These are phyloP conservation scores for Nyctereutes procyonoides DNA, from an alignment of 2,113 vertebrate species.

Conservation along the genomic window DNA sequence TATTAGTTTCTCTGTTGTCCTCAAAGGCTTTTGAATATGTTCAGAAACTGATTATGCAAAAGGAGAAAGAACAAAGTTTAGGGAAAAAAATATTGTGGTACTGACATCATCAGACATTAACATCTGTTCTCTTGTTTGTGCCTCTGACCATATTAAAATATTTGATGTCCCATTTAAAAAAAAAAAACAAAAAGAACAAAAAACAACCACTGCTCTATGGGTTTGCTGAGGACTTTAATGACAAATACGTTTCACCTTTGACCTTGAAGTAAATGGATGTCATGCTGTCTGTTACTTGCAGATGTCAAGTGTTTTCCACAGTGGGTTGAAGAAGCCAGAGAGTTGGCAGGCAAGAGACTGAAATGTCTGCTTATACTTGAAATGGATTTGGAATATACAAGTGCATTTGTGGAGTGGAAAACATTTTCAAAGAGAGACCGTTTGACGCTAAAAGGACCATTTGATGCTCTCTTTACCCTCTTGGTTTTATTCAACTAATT, in stretches of 20 bases:
- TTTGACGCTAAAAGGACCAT: not conserved
- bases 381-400: not conserved
- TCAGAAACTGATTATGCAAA: constrained; percentile 30
- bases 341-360: not conserved
- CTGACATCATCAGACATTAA: constrained; percentile 45
- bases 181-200: not conserved
- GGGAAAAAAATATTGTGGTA: not conserved
- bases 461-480: not conserved
- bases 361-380: not conserved
- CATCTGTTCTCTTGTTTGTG: constrained; percentile 55
- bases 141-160: constrained; percentile 50
- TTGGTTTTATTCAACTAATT: not conserved
- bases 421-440: not conserved
- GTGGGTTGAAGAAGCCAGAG: not conserved
- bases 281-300: constrained; percentile 46
- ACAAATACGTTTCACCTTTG: constrained; percentile 66
- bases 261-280: constrained; percentile 51
- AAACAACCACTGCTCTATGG: not conserved
- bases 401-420: not conserved
- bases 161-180: not conserved
- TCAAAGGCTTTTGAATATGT: not conserved
- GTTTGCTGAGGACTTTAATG: constrained; percentile 49
- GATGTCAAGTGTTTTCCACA: constrained; percentile 29
- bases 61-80: constrained; percentile 3
- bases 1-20: not conserved